Conservation (phyloP, 2,797 vertebrate species). For the Bufotes viridis region DNA sequence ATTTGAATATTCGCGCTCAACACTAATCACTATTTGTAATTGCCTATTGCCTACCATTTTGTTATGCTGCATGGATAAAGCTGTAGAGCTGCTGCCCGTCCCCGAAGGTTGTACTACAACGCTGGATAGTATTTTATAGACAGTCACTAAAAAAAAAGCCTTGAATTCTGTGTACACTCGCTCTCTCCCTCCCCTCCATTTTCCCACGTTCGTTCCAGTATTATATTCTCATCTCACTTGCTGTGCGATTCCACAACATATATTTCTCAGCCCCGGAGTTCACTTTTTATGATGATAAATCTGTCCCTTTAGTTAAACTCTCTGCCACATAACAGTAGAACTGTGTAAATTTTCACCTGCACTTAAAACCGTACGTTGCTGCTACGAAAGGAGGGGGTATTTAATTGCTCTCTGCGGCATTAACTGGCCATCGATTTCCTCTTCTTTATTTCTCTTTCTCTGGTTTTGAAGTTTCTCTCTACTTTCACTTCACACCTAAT, state of each 20-base stretch:
- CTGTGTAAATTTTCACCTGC: conserved; percentile 21
- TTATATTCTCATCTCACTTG: not conserved
- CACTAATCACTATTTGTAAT: too few species aligned
- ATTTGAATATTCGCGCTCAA: too few species aligned
- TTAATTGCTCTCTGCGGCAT: conserved; percentile 51
- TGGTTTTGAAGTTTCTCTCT: conserved; percentile 49
- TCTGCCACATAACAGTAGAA: conserved; percentile 23
- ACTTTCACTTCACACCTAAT: conserved; percentile 18
- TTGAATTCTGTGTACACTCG: conserved; percentile 1
- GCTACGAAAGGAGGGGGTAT: not conserved
- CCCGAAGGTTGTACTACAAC: not conserved
- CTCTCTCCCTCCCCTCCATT: conserved; percentile 39
- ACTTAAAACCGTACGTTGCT: conserved; percentile 25
- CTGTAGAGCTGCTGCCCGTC: not conserved
- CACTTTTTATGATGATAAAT: conserved; percentile 34
- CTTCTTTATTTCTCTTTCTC: conserved; percentile 49
- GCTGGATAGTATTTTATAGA: conserved; percentile 2
- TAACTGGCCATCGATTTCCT: conserved; percentile 63
- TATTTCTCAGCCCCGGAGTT: conserved; percentile 27
- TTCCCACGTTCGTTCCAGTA: conserved; percentile 6
- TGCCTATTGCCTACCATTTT: not conserved
- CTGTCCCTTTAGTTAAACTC: conserved; percentile 43
- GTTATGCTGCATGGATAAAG: not conserved
- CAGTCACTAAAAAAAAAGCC: not conserved
- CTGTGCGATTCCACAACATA: conserved; percentile 16